A percentile compares a stretch with the other conserved stretches of the same genome.
phyloP scores from a whole-genome alignment of 2,888 invertebrate genomes.

The Agrochola macilenta region DNA sequence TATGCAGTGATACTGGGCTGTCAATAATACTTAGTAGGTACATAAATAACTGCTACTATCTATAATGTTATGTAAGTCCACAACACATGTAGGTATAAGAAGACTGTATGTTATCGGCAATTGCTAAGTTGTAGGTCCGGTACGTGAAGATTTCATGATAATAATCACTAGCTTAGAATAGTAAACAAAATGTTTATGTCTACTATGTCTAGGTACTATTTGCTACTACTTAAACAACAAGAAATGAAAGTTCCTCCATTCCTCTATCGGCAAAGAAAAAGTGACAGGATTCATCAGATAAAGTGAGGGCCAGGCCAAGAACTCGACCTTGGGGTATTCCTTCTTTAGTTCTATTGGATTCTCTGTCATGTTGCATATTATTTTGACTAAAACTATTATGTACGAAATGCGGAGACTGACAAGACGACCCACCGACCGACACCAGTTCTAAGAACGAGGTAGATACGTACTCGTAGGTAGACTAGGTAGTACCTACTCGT shows the following conservation, averaged over 20 bases:
- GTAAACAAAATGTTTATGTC: conserved; percentile 28
- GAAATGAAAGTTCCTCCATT: not conserved
- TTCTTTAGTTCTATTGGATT: not conserved
- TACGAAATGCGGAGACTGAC: not conserved
- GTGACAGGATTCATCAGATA: not conserved
- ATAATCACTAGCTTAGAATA: not conserved
- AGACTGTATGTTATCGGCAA: conserved; percentile 29
- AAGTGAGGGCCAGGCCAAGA: conserved; percentile 21
- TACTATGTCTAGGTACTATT: conserved; percentile 37
- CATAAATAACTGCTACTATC: conserved; percentile 5
- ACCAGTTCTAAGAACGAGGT: not conserved
- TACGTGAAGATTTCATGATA: conserved; percentile 13
- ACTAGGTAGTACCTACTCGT: not conserved
- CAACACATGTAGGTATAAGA: not conserved
- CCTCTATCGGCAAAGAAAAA: not conserved
- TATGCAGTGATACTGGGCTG: conserved; percentile 16
- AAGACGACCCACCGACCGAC: no score
- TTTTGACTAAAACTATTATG: not conserved
- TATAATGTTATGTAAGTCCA: conserved; percentile 23
- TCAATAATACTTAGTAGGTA: conserved; percentile 30
- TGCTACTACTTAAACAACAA: not conserved
- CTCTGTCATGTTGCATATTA: not conserved
- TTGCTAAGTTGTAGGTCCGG: not conserved
- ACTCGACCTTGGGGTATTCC: conserved; percentile 12
- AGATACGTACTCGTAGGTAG: not conserved